Conservation (phyloP, 2,888 invertebrate species). For the Muschampia plurimacula region DNA sequence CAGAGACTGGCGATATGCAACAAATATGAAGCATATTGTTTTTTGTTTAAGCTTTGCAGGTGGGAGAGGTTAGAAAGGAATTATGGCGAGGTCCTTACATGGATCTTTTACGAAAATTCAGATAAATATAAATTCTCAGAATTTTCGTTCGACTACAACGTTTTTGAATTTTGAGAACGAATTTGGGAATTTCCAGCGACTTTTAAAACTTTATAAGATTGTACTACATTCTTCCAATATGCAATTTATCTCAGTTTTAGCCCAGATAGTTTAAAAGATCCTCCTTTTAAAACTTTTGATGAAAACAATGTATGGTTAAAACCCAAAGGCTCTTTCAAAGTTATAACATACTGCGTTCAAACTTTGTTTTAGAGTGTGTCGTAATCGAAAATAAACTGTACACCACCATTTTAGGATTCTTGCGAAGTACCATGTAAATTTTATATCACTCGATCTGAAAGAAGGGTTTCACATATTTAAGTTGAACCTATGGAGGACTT, state of each 20-base stretch:
- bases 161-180: background rate
- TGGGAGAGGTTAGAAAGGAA: too few species aligned
- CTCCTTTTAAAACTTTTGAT: constrained; percentile 5
- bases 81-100: too few species aligned
- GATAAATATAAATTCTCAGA: background rate
- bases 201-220: background rate
- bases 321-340: constrained; percentile 2
- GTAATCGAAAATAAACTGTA: too few species aligned
- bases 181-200: background rate
- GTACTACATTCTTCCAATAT: constrained; percentile 1
- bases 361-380: background rate
- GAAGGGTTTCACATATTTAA: background rate
- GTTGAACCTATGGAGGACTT: too few species aligned
- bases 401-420: too few species aligned
- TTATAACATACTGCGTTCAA: constrained; percentile 5
- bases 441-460: too few species aligned
- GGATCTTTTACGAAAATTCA: too few species aligned
- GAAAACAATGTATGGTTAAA: constrained; percentile 16
- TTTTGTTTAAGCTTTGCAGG: background rate
- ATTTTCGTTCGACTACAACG: background rate
- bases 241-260: constrained; percentile 12
- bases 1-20: too few species aligned
- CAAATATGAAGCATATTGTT: background rate
- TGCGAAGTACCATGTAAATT: too few species aligned
- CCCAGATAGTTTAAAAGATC: constrained; percentile 20